Evolutionary conservation across 2,113 vertebrate species (phyloP).

Genomic region (Falcunculus frontatus): DNA sequence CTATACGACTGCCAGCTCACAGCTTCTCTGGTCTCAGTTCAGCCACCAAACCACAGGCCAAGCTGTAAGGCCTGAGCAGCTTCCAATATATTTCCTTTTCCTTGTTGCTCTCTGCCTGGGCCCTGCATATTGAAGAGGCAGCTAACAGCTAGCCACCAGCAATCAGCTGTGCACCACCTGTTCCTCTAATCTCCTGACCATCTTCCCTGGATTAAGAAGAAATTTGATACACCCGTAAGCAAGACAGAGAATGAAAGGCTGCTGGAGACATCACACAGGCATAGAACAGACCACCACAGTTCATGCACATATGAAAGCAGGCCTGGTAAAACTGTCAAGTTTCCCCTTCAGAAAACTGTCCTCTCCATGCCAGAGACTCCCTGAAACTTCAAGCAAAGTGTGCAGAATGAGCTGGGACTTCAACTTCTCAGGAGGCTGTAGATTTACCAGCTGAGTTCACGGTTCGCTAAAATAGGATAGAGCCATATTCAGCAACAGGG

Average conservation of each 20-base stretch:
- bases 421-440: neutral
- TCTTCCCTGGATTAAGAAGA: neutral
- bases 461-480: neutral
- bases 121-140: neutral
- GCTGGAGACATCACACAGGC: neutral
- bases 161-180: slow-evolving; percentile 47
- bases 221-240: neutral
- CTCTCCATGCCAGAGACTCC: neutral
- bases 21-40: neutral
- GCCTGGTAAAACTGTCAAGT: neutral
- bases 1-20: neutral
- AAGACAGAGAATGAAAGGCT: neutral
- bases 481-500: neutral
- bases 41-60: neutral
- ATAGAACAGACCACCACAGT: neutral
- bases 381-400: neutral
- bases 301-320: neutral
- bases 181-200: neutral
- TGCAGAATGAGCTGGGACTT: neutral
- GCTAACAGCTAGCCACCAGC: neutral
- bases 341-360: neutral
- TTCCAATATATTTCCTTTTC: neutral
- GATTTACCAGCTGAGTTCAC: neutral
- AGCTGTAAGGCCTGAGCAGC: neutral
- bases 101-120: neutral